Evolutionary conservation across 2,797 vertebrate genomes (phyloP), one percentile per base, ranked within the genome.

Genomic region (Hippoglossus hippoglossus): DNA sequence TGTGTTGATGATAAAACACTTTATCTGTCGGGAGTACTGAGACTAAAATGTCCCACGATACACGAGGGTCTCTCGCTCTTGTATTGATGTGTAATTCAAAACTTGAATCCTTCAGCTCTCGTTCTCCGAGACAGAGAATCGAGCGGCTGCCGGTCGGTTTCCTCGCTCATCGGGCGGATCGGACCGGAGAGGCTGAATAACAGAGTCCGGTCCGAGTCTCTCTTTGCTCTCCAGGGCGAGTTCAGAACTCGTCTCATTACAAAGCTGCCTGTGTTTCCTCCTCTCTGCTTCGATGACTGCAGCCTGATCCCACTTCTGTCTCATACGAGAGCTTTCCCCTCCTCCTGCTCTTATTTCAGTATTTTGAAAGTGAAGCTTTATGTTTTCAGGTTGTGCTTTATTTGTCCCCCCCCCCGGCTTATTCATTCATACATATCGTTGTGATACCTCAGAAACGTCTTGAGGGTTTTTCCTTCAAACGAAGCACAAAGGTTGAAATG

Each of bases 101-200:
- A 19, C 9, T 41, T 39, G 46, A 73, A 59, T 22, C 26, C n/a
- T 1, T 7, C 59, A 67, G 2, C 22, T 67, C 15, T 58, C 18
- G 4, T 34, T 49, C 55, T 65, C 19, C 47, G 4, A 47, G 59
- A 47, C 61, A 73, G 72, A 50, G 31, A 28, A 66, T 25, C 0
- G 63, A 82, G 77, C 82, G 79, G 79, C 85, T 85, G 82, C 63
- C 24, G 24, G 21, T 52, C 16, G 1, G 26, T 73, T 75, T 85
- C 88, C 77, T 84, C 84, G 60, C 77, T 66, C 71, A 74, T 81
- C 84, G 68, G 81, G 75, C 67, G 25, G 69, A 22, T 9, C 22
- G 1, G 25, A 49, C 36, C 74, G 47, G 50, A 78, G 70, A 59
- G 64, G 34, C 72, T 75, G 78, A 84, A 81, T 66, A 73, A 80